Evolutionary conservation across 2,888 invertebrate genomes (phyloP), one percentile per base, ranked within the genome.

Genomic region (Macrophya annulata): DNA sequence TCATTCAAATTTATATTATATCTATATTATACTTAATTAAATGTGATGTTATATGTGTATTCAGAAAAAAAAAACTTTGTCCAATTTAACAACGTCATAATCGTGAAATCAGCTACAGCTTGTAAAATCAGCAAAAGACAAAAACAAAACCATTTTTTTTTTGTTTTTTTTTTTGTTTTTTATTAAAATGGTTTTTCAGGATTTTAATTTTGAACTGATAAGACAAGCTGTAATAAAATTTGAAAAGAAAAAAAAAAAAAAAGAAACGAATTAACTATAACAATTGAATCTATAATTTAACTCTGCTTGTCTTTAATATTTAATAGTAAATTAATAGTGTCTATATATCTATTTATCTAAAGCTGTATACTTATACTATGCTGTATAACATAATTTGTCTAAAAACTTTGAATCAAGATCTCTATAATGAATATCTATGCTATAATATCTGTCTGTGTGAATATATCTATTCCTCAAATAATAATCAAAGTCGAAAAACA

Each of bases 391-490:
- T n/a, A n/a, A n/a, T n/a, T 55, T 55, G 55, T 62, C 25, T 4
- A 25, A 62, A 62, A 62, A 62, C 9, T 25, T 31, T n/a, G n/a
- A n/a, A 37, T 25, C 31, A 84, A 85, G 37, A 86, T 85, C 76
- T 87, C 86, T 86, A 85, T 62, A 87, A 84, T 85, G 85, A 85
- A 72, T 81, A 59, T 74, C 43, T 55, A 83, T 87, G 65, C 40
- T 74, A 15, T 79, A 85, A 81, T 77, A 40, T 81, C 62, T 62
- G 55, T 79, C 55, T 55, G 15, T 51, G 43, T 55, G 76, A 84
- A 81, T 62, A n/a, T 31, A 72, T 86, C 85, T 43, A 85, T 81
- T 74, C 40, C 79, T 86, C 83, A 84, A 86, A 83, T 85, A 82
- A 86, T 86, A 82, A 86, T 86, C 84, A 84, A 65, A 83, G 71